Evolutionary conservation across 2,113 vertebrate genomes (phyloP), one percentile per base, ranked within the genome.

Genomic region (Semnornis frantzii): DNA sequence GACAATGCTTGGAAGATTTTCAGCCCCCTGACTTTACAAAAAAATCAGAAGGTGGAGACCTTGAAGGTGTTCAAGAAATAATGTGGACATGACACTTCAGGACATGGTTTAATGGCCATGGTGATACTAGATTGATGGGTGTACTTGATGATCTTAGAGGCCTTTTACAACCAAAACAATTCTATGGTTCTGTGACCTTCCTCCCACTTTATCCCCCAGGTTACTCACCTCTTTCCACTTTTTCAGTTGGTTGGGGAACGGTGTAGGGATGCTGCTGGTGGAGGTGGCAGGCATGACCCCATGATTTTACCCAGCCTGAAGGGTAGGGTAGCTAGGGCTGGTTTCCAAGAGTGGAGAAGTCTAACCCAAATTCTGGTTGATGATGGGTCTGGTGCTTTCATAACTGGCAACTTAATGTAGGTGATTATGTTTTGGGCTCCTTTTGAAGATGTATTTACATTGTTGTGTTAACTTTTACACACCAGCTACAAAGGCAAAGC

Each of bases 1-100:
- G 52, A 27, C 0, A 0, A 5, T 2, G 2, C 76, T 24, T 1
- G 0, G 30, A 33, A 33, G n/a, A 24, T 78, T 69, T 33, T 60
- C 33, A 55, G 3, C 13, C 52, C 71, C 44, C 1, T 0, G 10
- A 12, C 76, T 63, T 69, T 11, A 42, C 9, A 37, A 68, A 20
- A 31, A 31, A 31, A 68, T 50, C n/a, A 5, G 8, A 28, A 9
- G 15, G 10, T 2, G 15, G 10, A 44, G 21, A 30, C 71, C 23
- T 52, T 52, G 50, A 24, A 25, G 50, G 50, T 13, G 50, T 52
- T 52, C 50, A 52, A 52, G 50, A 52, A 52, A 52, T 52, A 24
- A 24, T 24, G 23, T 24, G 12, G 23, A 52, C 5, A 13, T 52
- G 50, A 12, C 50, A 52, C 50, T 52, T 23, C 50, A 25, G 23